These are phyloP conservation scores for Operophtera brumata DNA, from an alignment of 2,888 invertebrate genomes.

Conservation along the genomic window DNA sequence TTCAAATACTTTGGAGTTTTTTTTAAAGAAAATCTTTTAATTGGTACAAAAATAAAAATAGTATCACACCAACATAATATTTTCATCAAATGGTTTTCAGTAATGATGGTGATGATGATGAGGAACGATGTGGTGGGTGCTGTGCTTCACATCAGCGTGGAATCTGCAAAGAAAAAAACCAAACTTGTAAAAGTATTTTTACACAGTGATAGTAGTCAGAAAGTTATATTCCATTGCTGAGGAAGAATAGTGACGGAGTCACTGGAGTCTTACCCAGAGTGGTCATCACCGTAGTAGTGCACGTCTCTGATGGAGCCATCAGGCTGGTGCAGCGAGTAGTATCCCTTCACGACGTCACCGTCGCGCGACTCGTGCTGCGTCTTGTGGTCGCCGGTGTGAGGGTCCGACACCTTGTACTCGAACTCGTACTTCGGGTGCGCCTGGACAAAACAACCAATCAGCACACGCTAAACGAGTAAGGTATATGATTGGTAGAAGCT, in stretches of 20 bases:
- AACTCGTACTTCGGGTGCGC: conserved; percentile 54
- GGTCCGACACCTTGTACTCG: conserved; percentile 69
- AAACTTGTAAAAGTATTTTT: too few relatives aligned
- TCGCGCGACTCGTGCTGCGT: conserved; percentile 68
- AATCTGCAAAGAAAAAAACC: conserved; percentile 26
- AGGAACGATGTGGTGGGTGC: conserved; percentile 40
- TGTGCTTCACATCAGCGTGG: conserved; percentile 37
- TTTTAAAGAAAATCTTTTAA: background rate
- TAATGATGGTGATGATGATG: conserved; percentile 34
- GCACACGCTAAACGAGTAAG: background rate
- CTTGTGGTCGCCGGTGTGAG: conserved; percentile 72
- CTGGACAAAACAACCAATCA: conserved; percentile 29
- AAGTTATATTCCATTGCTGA: too few relatives aligned
- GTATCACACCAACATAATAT: background rate
- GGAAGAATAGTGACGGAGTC: too few relatives aligned
- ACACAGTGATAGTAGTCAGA: too few relatives aligned
- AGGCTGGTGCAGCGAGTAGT: conserved; percentile 64
- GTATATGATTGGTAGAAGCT: background rate
- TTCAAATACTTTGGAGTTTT: too few relatives aligned
- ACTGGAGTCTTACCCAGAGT: conserved; percentile 62
- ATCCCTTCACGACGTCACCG: conserved; percentile 78
- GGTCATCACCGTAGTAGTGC: conserved; percentile 67
- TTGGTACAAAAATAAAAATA: conserved; percentile 4
- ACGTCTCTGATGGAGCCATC: conserved; percentile 69
- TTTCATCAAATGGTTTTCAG: background rate